Base-by-base conservation (phyloP, 2,888 invertebrate species). In the Andrena camellia region DNA sequence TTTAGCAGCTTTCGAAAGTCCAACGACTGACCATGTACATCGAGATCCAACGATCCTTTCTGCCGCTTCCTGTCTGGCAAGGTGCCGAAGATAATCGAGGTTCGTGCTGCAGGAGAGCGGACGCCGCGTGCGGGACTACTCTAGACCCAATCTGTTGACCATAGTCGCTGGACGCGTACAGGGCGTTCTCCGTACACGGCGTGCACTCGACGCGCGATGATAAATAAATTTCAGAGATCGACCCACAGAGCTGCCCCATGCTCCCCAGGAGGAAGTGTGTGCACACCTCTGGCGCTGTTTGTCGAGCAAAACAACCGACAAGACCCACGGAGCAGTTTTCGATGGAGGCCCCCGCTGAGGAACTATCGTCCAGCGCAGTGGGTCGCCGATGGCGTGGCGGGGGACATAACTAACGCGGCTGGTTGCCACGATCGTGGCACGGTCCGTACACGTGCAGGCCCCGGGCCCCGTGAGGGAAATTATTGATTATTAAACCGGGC, bases 401-500 rank as follows among this genome's bases (percentile, higher is more conserved):
- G 23, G 57, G 90, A 89, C 90, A 87, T 89, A 85, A 89, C 69
- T 82, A 88, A 83, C 50, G n/a, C 91, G 33, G 60, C 48, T 10
- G 29, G 17, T n/a, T 70, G 88, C 84, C 88, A 88, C 88, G 88
- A 89, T 85, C 86, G 86, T 76, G 89, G 90, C 91, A 90, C 91
- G 90, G 87, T 87, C 88, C 88, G 89, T 86, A 87, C 92, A 91
- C 92, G 92, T 91, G 91, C 88, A 91, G 88, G 86, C 88, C 88
- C 84, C 85, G 82, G 88, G 89, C 83, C 80, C 79, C 79, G 73
- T 71, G 76, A 63, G 84, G 84, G 78, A 92, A 92, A 92, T 92
- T 92, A 92, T 92, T 92, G 92, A 92, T 92, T 92, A 92, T 92
- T 92, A 92, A 92, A 91, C 86, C 84, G 86, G 89, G 86, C 85